Evolutionary conservation across 2,888 invertebrate species (phyloP).

Genomic region (Bursaphelenchus okinawaensis): DNA sequence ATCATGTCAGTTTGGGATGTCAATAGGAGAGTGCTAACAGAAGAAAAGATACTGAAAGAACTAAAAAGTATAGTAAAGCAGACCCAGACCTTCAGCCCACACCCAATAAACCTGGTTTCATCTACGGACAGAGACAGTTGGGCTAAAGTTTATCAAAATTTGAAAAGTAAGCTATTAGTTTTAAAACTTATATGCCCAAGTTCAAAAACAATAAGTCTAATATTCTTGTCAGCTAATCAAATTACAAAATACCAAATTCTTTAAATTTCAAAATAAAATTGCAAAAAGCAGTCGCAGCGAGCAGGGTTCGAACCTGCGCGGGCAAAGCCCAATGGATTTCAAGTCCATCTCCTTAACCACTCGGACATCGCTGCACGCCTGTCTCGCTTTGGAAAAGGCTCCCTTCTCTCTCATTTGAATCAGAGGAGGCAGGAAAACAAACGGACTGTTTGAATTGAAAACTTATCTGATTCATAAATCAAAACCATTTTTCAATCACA

Average conservation of each 20-base stretch:
- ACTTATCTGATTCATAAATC: neutral
- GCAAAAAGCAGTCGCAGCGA: constrained; percentile 31
- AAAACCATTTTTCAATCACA: too few species aligned
- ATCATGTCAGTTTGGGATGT: constrained; percentile 44
- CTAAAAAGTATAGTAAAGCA: constrained; percentile 64
- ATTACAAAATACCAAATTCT: constrained; percentile 57
- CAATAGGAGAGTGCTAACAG: constrained; percentile 62
- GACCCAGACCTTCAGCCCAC: constrained; percentile 64
- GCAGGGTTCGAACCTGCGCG: constrained; percentile 54
- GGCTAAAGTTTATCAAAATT: constrained; percentile 43
- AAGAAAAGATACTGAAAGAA: constrained; percentile 61
- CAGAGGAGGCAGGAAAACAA: neutral
- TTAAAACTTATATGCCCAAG: too few species aligned
- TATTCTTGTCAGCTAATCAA: too few species aligned
- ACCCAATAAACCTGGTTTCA: constrained; percentile 45
- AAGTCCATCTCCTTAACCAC: constrained; percentile 49
- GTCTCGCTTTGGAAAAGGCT: neutral
- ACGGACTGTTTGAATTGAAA: neutral
- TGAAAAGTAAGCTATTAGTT: constrained; percentile 42
- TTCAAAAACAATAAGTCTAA: too few species aligned
- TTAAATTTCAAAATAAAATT: neutral
- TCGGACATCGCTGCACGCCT: constrained; percentile 37
- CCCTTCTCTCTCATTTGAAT: too few species aligned
- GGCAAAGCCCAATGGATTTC: constrained; percentile 52
- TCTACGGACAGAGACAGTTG: constrained; percentile 49